These are phyloP conservation scores for Mus minutoides DNA, from an alignment of 2,797 vertebrate species.

Conservation along the genomic window DNA sequence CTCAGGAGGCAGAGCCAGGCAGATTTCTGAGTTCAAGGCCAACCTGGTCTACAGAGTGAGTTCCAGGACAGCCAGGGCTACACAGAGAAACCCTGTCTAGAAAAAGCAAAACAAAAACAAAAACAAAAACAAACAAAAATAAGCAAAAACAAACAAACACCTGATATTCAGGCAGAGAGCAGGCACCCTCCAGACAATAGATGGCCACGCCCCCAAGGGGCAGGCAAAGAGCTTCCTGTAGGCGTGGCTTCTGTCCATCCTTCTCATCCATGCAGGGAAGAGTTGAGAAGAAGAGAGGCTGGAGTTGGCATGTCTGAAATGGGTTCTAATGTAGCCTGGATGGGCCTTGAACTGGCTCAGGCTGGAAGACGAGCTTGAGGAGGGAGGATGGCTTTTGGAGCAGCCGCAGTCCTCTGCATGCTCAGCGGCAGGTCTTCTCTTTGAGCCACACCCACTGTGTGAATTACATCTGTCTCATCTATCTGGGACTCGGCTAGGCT, in stretches of 20 bases:
- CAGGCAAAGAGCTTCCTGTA: accelerated
- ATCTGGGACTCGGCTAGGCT: background rate
- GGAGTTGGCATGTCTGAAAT: background rate
- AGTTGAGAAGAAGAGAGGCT: background rate
- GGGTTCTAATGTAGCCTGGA: background rate
- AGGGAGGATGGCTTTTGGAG: background rate
- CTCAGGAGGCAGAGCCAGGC: too few species aligned
- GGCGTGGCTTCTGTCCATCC: background rate
- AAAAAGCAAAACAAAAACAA: too few species aligned
- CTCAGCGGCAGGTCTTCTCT: background rate
- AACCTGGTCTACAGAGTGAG: too few species aligned
- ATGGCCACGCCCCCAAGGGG: background rate
- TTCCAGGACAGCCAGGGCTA: too few species aligned
- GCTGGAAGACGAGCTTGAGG: background rate
- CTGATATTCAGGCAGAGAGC: background rate
- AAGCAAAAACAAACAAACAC: too few species aligned
- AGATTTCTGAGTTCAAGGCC: too few species aligned
- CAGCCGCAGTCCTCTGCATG: too few species aligned
- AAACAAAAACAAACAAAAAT: too few species aligned
- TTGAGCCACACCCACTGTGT: background rate
- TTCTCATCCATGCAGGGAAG: background rate
- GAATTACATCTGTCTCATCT: background rate
- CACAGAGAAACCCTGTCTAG: too few species aligned
- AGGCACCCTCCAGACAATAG: background rate
- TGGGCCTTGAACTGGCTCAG: background rate